These are phyloP conservation scores for Premnoplex brunnescens DNA, from an alignment of 2,797 vertebrate species.

Conservation along the genomic window DNA sequence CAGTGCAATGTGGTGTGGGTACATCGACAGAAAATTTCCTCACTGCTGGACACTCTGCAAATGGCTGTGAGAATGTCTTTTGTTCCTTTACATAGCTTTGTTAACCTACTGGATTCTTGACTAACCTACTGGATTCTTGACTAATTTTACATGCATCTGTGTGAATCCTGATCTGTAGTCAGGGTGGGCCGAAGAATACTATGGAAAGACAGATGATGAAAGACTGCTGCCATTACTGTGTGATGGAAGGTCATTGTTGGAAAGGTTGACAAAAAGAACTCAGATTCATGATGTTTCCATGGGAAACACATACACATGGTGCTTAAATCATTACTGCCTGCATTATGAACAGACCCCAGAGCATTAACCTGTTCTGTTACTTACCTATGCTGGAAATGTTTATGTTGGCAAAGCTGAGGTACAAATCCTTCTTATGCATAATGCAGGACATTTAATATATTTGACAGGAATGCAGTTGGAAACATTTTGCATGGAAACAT, in stretches of 20 bases:
- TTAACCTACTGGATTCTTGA: background rate
- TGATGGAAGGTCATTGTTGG: background rate
- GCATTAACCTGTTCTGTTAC: conserved; percentile 45
- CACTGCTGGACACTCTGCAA: background rate
- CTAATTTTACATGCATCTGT: background rate
- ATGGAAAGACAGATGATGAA: background rate
- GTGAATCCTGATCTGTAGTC: background rate
- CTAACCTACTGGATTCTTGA: background rate
- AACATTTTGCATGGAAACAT: conserved; percentile 39
- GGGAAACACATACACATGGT: background rate
- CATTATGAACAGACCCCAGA: conserved; percentile 38
- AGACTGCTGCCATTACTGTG: background rate
- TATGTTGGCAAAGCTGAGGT: conserved; percentile 41
- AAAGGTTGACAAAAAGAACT: background rate
- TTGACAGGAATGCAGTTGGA: conserved; percentile 50
- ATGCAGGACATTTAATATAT: conserved; percentile 43
- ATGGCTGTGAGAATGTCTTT: background rate
- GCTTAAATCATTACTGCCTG: conserved; percentile 21
- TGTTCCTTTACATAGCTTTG: background rate
- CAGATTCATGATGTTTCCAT: background rate
- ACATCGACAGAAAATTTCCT: fast-evolving
- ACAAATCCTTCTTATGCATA: conserved; percentile 54
- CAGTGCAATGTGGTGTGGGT: background rate
- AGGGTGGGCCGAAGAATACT: background rate
- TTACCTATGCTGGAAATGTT: conserved; percentile 29